Conservation (phyloP, 2,888 invertebrate species). For the Syritta pipiens region DNA sequence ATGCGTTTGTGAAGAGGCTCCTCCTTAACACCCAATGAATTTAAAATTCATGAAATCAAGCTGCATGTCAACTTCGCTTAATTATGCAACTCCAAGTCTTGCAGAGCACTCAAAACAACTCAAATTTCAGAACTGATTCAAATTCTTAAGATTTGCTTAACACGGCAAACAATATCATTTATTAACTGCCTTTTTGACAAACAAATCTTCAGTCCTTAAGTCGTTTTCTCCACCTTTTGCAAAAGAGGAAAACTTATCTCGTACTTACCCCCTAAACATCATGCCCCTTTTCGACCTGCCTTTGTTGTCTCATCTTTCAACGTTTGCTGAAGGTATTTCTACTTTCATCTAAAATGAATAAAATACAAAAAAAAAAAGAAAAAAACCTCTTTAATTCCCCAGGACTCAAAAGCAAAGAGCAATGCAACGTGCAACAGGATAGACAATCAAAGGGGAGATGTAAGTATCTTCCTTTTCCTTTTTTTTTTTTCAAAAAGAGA, state of each 20-base stretch:
- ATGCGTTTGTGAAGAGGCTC: too few relatives aligned
- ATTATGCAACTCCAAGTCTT: background rate
- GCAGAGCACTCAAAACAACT: background rate
- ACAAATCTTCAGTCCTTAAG: slow-evolving; percentile 12
- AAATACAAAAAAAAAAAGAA: background rate
- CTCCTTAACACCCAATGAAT: too few relatives aligned
- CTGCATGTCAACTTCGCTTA: too few relatives aligned
- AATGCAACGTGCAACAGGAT: slow-evolving; percentile 31
- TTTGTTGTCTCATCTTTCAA: slow-evolving; percentile 22
- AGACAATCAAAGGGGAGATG: slow-evolving; percentile 27
- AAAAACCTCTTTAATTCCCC: slow-evolving; percentile 17
- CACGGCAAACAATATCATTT: background rate
- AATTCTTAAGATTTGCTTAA: background rate
- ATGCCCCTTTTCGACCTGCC: background rate
- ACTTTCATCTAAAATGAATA: background rate
- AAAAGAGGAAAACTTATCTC: background rate
- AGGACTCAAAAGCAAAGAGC: slow-evolving; percentile 11
- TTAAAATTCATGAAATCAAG: too few relatives aligned
- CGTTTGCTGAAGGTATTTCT: background rate
- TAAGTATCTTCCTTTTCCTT: too few relatives aligned
- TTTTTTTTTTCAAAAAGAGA: background rate
- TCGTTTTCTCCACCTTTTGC: background rate
- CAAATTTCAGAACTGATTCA: background rate
- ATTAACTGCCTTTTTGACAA: slow-evolving; percentile 4
- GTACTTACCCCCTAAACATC: background rate